phyloP scores from a whole-genome alignment of 2,113 vertebrate species.

The Sapayoa aenigma region DNA sequence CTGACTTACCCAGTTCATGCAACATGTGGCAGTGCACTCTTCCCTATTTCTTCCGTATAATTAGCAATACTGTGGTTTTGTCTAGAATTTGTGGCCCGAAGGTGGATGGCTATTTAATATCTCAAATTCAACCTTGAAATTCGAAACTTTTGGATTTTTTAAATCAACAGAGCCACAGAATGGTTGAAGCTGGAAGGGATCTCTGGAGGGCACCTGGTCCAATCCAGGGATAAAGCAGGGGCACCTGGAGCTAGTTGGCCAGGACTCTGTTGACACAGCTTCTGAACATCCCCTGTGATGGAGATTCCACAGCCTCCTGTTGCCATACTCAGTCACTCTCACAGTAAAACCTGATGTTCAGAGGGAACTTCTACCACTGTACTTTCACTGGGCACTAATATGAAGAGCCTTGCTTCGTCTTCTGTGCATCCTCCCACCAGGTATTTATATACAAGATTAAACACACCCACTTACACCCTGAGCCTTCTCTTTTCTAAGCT shows the following conservation, averaged over 20 bases:
- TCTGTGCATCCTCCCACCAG: not conserved
- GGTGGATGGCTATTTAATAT: not conserved
- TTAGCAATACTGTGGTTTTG: not conserved
- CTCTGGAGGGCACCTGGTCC: not conserved
- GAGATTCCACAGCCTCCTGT: not conserved
- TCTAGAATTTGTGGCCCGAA: not conserved
- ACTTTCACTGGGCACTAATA: not conserved
- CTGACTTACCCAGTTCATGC: not conserved
- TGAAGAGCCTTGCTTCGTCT: not conserved
- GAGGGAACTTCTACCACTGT: not conserved
- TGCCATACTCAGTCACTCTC: fast-evolving
- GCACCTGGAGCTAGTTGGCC: not conserved
- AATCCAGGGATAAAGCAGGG: not conserved
- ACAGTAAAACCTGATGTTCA: not conserved
- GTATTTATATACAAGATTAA: not conserved
- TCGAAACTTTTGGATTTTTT: not conserved
- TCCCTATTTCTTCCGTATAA: not conserved
- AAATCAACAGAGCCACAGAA: not conserved
- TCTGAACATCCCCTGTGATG: not conserved
- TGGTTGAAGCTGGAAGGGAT: not conserved
- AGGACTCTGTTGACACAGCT: fast-evolving
- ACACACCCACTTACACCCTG: fast-evolving
- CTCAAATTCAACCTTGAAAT: not conserved
- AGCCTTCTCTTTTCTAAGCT: not conserved
- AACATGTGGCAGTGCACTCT: not conserved